Evolutionary conservation across 2,797 vertebrate species (phyloP), one percentile per base, ranked within the genome.

Genomic region (Hydrocynus forskahlii): DNA sequence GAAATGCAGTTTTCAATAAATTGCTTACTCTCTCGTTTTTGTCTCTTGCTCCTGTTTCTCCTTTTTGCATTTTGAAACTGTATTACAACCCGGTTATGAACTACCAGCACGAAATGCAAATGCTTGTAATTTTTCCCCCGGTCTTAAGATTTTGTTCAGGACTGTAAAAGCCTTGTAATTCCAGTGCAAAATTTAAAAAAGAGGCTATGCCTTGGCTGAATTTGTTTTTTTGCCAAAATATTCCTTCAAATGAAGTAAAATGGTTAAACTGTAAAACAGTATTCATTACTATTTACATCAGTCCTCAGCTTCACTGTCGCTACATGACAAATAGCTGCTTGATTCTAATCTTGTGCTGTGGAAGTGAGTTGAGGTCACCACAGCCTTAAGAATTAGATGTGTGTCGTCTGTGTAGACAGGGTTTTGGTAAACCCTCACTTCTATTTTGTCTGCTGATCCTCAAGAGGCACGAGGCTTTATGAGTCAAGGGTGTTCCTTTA

Each of bases 401-500:
- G 29, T 59, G 71, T 74, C 54, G 4, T 4, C 50, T 21, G 78
- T 67, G 57, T 80, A 57, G 25, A 16, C 45, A 82, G 21, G 64
- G 17, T 75, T 74, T 75, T 25, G 17, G 62, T 23, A 25, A n/a
- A 4, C 25, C 48, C 62, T 1, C 76, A 75, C 63, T 70, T 9
- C 45, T 29, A 21, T 57, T 55, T 50, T 63, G 59, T n/a, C 17
- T 43, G 62, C 45, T 74, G 73, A 76, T 77, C 76, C 40, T 23
- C 54, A 25, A 13, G 43, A 52, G 29, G 70, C 50, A 40, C 29
- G 10, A n/a, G 48, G 82, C 68, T 80, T 83, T 71, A 75, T 54
- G 50, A 59, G 45, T 79, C 74, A 38, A 74, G 38, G 76, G 83
- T 21, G 76, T 81, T 78, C 38, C 68, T 81, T 67, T 48, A 75